These are phyloP conservation scores for Romanogobio albipinnatus DNA, from an alignment of 2,113 vertebrate genomes.

Conservation along the genomic window DNA sequence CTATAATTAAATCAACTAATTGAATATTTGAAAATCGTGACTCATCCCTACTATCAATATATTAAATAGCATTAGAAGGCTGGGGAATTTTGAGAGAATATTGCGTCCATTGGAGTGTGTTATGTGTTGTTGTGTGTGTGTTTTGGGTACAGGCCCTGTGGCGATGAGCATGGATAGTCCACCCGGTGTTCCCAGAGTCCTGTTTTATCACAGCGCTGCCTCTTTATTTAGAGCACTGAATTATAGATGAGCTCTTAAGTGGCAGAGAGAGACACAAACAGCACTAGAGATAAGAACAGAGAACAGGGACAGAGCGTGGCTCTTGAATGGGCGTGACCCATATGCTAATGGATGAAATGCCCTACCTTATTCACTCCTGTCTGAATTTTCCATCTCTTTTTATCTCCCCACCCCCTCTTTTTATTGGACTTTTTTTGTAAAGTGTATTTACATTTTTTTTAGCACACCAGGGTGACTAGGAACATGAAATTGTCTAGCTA, in stretches of 20 bases:
- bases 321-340: background rate
- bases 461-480: too few relatives aligned
- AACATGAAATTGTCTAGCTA: too few relatives aligned
- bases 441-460: too few relatives aligned
- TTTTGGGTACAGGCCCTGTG: background rate
- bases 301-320: background rate
- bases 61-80: background rate
- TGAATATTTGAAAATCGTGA: too few relatives aligned
- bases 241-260: conserved; percentile 69
- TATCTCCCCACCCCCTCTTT: background rate
- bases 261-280: conserved; percentile 48
- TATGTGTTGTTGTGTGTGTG: conserved; percentile 8
- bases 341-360: background rate
- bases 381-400: background rate
- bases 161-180: conserved; percentile 28
- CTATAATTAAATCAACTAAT: too few relatives aligned
- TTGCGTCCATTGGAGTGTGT: background rate
- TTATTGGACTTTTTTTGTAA: too few relatives aligned
- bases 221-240: conserved; percentile 70
- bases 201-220: conserved; percentile 57
- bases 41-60: too few relatives aligned
- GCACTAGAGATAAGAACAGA: conserved; percentile 22
- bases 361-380: background rate
- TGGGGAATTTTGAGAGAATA: background rate
- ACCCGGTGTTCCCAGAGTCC: background rate